Percentiles rank a stretch among this genome's conserved stretches.
Conservation (phyloP, 2,888 invertebrate species). For the Drosophila birchii region DNA sequence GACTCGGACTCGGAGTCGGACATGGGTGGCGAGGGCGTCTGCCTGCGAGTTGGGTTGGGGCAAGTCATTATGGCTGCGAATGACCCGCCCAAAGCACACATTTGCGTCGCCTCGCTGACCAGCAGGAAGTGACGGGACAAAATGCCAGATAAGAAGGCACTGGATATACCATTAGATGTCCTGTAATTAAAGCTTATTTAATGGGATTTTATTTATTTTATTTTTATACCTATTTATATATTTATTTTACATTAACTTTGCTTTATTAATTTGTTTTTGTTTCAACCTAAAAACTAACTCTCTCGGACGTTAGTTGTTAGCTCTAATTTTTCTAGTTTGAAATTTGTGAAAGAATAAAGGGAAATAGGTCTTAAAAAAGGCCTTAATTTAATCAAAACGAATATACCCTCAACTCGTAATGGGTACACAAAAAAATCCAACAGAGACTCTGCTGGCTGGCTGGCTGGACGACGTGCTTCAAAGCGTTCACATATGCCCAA, state of each 20-base stretch:
- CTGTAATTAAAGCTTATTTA: background rate
- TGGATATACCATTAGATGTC: background rate
- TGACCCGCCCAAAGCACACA: constrained; percentile 80
- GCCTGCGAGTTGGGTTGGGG: constrained; percentile 26
- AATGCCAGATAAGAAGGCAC: constrained; percentile 60
- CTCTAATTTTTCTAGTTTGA: no score
- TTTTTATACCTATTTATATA: background rate
- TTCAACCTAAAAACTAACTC: no score
- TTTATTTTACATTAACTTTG: background rate
- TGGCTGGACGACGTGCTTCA: constrained; percentile 63
- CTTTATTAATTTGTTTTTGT: no score
- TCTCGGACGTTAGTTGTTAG: no score
- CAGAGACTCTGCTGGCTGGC: constrained; percentile 14
- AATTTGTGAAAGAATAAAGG: no score
- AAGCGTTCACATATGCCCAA: constrained; percentile 51
- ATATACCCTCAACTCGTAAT: background rate
- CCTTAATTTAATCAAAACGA: background rate
- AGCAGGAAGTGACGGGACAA: constrained; percentile 82
- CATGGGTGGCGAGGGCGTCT: constrained; percentile 9
- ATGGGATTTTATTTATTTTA: background rate
- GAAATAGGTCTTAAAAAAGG: no score
- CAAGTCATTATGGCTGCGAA: constrained; percentile 77
- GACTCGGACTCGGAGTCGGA: constrained; percentile 29
- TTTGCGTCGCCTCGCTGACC: constrained; percentile 74
- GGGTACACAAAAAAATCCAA: constrained; percentile 21